phyloP scores from a whole-genome alignment of 2,888 invertebrate genomes.

The Leptopilina syphax region DNA sequence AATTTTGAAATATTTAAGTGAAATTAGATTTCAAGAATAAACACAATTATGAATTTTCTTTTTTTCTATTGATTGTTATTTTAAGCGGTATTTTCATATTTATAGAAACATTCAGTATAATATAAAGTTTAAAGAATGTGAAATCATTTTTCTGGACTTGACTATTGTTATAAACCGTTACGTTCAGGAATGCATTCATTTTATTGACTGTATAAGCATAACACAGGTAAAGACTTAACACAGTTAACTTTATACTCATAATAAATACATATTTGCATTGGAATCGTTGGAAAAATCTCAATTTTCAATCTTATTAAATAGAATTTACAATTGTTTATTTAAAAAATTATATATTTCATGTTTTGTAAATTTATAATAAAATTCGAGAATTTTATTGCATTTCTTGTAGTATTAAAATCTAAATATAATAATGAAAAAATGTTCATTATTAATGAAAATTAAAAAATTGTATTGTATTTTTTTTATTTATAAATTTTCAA shows the following conservation, averaged over 20 bases:
- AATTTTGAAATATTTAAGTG: no score
- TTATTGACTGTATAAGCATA: neutral
- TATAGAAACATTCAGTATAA: neutral
- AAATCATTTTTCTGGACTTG: constrained; percentile 30
- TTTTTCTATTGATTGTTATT: neutral
- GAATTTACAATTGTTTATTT: no score
- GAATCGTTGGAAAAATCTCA: constrained; percentile 16
- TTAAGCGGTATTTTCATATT: neutral
- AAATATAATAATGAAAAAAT: no score
- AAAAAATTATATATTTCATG: no score
- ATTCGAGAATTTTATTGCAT: no score
- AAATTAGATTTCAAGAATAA: no score
- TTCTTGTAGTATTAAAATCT: no score
- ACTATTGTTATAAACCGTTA: constrained; percentile 28
- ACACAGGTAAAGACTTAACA: neutral
- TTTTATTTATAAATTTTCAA: no score
- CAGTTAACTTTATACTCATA: constrained; percentile 5
- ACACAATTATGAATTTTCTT: no score
- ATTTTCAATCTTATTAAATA: neutral
- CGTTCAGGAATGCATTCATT: constrained; percentile 14
- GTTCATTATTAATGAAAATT: no score
- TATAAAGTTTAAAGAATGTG: neutral
- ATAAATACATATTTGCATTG: neutral
- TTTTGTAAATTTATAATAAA: no score
- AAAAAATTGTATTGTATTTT: no score